Evolutionary conservation across 2,888 invertebrate species (phyloP), one percentile per base, ranked within the genome.

Genomic region (Melieria crassipennis): DNA sequence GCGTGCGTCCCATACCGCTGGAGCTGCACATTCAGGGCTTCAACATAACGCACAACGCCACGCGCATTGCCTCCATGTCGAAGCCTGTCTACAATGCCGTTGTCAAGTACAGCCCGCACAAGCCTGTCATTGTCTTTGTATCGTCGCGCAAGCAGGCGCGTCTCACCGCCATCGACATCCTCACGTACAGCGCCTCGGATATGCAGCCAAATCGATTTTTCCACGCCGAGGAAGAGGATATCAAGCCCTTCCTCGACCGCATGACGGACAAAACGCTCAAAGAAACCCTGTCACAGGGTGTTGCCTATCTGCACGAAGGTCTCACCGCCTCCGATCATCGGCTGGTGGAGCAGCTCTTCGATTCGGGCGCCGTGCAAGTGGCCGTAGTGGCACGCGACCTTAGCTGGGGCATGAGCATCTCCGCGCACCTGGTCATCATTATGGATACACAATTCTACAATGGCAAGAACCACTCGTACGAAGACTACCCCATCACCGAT

Each of bases 251-350:
- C 88, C 88, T 98, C 67, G 94, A 95, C 78, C 90, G 95, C 75
- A 92, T 98, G 87, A 89, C 91, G 3, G 98, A 98, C 83, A 95
- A 95, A 89, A 94, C 94, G 69, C 85, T 99, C 65, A 94, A 94
- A 76, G 98, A 99, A 84, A 97, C 98, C 0, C 87, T 99, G 0
- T 91, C 93, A 0, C 96, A 97, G 82, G 99, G 99, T 46, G 98
- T 99, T 13, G 99, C 97, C 0, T 99, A 97, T 87, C 90, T 99
- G 65, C 99, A 99, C 87, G 98, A 97, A 88, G 99, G 99, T 9
- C 89, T 98, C 7, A 92, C 92, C 4, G 87, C 91, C 0, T 90
- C 91, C 61, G 99, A 99, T 88, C 90, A 95, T 65, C 92, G 94
- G 45, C 89, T 98, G 64, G 97, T 99, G 9, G 97, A 99, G 82